These are phyloP conservation scores for Odontamblyopus rebecca DNA, from an alignment of 2,797 vertebrate genomes.

Conservation along the genomic window DNA sequence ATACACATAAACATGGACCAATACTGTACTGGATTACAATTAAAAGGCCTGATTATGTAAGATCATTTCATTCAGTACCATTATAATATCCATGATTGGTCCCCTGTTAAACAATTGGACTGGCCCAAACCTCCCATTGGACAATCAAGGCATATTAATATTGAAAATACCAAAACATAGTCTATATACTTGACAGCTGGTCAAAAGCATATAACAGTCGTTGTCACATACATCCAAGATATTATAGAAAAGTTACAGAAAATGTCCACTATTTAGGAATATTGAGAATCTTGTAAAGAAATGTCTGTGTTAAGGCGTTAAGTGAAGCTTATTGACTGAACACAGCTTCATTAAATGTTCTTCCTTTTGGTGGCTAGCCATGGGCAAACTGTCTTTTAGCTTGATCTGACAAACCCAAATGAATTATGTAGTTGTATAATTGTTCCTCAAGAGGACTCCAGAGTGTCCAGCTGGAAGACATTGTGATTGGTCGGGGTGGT, in stretches of 20 bases:
- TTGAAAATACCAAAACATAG: conserved; percentile 40
- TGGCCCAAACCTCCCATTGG: conserved; percentile 43
- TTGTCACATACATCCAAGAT: conserved; percentile 30
- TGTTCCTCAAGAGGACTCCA: conserved; percentile 87
- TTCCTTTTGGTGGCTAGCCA: conserved; percentile 48
- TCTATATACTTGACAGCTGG: conserved; percentile 47
- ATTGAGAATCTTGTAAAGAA: conserved; percentile 35
- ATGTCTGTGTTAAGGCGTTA: conserved; percentile 62
- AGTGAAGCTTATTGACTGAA: conserved; percentile 25
- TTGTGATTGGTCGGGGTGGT: conserved; percentile 94
- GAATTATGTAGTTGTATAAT: conserved; percentile 12
- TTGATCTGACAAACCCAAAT: conserved; percentile 27
- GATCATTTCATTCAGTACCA: conserved; percentile 58
- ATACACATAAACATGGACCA: conserved; percentile 7
- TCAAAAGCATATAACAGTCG: conserved; percentile 63
- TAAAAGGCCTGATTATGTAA: conserved; percentile 48
- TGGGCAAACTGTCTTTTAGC: conserved; percentile 6
- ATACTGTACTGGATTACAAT: conserved; percentile 32
- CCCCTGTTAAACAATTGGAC: conserved; percentile 54
- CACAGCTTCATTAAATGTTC: conserved; percentile 11
- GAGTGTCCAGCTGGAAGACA: conserved; percentile 91
- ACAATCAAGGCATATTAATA: conserved; percentile 53
- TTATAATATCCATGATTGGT: conserved; percentile 36
- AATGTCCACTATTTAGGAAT: conserved; percentile 48
- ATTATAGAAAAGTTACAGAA: conserved; percentile 46